Evolutionary conservation across 2,113 vertebrate species (phyloP).

Genomic region (Lophotis ruficrista): DNA sequence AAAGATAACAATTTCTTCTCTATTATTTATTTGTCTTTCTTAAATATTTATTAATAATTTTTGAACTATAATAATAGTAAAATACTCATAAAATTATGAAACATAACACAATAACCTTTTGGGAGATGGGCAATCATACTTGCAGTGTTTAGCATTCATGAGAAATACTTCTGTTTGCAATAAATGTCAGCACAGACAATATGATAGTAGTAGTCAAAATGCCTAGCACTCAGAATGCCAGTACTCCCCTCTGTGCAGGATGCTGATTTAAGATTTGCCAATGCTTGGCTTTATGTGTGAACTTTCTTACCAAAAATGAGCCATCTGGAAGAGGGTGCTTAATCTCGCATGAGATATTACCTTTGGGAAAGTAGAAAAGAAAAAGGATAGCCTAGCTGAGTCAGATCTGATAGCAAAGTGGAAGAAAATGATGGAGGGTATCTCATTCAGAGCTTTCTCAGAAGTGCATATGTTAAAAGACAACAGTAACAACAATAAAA

Average conservation of each 20-base stretch:
- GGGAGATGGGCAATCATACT: not conserved
- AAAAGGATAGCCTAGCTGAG: not conserved
- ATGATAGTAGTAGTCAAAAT: not conserved
- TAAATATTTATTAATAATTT: not conserved
- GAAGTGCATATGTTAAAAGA: not conserved
- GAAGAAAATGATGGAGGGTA: not conserved
- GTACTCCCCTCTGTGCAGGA: not conserved
- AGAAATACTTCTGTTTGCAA: not conserved
- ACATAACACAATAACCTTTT: not conserved
- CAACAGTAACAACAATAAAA: not conserved
- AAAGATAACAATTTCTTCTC: not conserved
- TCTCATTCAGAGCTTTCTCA: not conserved
- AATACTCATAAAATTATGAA: not conserved
- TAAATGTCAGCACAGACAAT: not conserved
- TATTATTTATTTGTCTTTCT: not conserved
- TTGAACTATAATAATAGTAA: not conserved
- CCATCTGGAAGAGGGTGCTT: not conserved
- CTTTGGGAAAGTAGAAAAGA: not conserved
- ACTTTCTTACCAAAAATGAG: not conserved
- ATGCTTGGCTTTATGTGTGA: not conserved
- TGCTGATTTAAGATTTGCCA: not conserved
- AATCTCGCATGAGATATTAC: not conserved
- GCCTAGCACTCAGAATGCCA: not conserved
- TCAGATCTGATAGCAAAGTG: not conserved
- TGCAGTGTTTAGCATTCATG: not conserved